Evolutionary conservation across 92 coral and sea anemone species (phyloP).

Genomic region (Phenganax subtilis): DNA sequence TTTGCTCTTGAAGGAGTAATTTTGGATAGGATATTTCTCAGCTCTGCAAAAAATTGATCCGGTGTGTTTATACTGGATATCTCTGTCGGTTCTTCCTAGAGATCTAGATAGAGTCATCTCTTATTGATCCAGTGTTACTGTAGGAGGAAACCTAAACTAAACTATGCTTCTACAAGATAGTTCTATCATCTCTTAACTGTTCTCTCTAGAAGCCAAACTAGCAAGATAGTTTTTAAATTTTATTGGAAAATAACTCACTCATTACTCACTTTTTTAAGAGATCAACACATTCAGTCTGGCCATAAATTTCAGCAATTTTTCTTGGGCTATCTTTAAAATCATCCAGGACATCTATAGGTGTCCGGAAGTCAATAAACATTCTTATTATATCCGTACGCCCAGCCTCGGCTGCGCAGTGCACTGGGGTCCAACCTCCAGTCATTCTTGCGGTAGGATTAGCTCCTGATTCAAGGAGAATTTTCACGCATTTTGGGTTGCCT

Average conservation of each 20-base stretch:
- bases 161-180: not conserved
- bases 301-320: slow-evolving; percentile 87
- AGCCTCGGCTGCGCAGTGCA: slow-evolving; percentile 97
- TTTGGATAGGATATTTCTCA: slow-evolving; percentile 5
- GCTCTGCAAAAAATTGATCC: not conserved
- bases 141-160: slow-evolving; percentile 1
- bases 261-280: slow-evolving; percentile 61
- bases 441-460: slow-evolving; percentile 85
- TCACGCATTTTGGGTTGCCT: slow-evolving; percentile 90
- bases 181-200: not conserved
- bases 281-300: slow-evolving; percentile 67
- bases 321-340: slow-evolving; percentile 75
- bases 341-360: slow-evolving; percentile 76
- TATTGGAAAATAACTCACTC: not conserved
- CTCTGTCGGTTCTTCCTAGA: slow-evolving; percentile 8
- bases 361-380: slow-evolving; percentile 64
- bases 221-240: not conserved
- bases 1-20: slow-evolving; percentile 25
- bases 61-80: not conserved
- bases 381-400: slow-evolving; percentile 66
- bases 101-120: not conserved
- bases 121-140: not conserved
- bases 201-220: not conserved
- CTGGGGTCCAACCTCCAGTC: slow-evolving; percentile 99
- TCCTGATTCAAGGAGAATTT: slow-evolving; percentile 79